Percentiles rank a stretch among this genome's conserved stretches.
Evolutionary conservation across 2,113 vertebrate species (phyloP).

Genomic region (Rhynchomys soricoides): DNA sequence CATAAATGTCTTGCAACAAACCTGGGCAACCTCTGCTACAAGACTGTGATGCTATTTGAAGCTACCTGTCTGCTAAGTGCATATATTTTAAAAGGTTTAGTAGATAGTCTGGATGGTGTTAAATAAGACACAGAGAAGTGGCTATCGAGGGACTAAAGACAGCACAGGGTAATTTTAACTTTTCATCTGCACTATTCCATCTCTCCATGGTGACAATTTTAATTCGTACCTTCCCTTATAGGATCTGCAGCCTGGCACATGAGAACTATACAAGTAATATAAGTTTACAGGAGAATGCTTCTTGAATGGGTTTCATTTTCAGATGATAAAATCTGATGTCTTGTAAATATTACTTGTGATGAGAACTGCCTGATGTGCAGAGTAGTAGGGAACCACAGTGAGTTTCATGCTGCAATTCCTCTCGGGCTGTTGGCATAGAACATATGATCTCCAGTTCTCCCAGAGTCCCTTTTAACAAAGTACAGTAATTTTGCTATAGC

Average conservation of each 20-base stretch:
- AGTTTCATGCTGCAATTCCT: background rate
- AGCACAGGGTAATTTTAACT: background rate
- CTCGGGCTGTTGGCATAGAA: no score
- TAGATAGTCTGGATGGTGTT: no score
- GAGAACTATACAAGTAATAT: background rate
- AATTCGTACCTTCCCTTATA: background rate
- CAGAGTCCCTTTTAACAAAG: background rate
- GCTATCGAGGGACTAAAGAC: no score
- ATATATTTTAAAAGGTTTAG: no score
- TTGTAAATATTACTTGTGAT: no score
- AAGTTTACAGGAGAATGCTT: background rate
- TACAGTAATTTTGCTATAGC: background rate
- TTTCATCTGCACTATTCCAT: background rate
- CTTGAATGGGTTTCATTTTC: background rate
- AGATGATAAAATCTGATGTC: background rate
- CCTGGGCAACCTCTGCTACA: no score
- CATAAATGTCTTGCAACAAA: background rate
- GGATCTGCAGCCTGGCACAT: background rate
- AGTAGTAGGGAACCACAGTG: background rate
- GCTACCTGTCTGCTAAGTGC: no score
- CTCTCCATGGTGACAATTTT: background rate
- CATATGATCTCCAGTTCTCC: background rate
- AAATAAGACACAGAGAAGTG: no score
- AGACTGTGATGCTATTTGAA: no score
- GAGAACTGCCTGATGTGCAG: background rate